These are phyloP conservation scores for Girardia tigrina DNA, from an alignment of 2,888 invertebrate genomes.

Conservation along the genomic window DNA sequence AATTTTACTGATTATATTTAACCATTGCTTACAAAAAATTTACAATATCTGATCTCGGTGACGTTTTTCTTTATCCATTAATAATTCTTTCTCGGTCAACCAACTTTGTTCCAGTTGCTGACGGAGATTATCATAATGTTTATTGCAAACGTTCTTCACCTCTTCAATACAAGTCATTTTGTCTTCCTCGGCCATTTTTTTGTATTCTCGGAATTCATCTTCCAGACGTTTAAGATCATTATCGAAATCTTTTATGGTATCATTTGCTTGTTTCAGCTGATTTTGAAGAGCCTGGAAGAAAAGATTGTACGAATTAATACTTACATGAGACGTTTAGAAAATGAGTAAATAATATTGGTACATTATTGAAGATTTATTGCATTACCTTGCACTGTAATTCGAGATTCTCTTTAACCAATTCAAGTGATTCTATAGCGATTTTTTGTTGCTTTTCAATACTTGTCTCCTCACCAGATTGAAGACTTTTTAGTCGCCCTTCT, in stretches of 20 bases:
- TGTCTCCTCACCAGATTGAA: background rate
- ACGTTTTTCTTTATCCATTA: background rate
- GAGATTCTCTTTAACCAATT: background rate
- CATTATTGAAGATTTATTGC: background rate
- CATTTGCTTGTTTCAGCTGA: background rate
- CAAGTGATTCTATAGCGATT: background rate
- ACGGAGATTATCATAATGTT: background rate
- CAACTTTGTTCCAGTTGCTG: conserved; percentile 12
- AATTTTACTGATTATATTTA: no score
- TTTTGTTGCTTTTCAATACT: background rate
- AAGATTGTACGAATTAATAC: background rate
- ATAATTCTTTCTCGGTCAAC: background rate
- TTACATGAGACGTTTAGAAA: no score
- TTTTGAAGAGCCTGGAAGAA: background rate
- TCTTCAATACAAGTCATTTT: background rate
- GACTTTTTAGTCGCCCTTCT: background rate
- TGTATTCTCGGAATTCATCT: background rate
- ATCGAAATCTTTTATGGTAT: background rate
- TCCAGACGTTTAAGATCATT: background rate
- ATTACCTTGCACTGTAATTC: background rate
- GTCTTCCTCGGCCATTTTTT: background rate
- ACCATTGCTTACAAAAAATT: background rate
- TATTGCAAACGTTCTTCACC: background rate
- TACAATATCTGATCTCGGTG: background rate
- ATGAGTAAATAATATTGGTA: background rate